Conservation (phyloP, 2,797 vertebrate species). For the Toxotes lorentzi region DNA sequence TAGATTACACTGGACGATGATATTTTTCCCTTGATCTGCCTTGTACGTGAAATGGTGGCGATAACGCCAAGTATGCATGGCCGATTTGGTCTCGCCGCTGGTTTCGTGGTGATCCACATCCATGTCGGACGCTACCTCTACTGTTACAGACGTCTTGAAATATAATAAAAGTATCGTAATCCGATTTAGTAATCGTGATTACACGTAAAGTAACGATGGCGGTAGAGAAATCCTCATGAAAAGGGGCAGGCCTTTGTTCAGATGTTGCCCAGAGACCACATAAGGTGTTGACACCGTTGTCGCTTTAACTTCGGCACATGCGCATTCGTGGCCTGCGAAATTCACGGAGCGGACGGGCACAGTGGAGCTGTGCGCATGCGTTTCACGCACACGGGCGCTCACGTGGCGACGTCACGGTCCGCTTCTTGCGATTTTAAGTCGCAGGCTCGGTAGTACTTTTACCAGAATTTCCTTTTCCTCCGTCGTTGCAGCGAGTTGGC, state of each 20-base stretch:
- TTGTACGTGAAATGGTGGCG: conserved; percentile 86
- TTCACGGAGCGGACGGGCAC: fast-evolving
- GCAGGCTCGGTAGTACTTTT: background rate
- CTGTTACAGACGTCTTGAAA: conserved; percentile 34
- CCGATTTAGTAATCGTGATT: conserved; percentile 83
- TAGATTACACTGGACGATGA: conserved; percentile 86
- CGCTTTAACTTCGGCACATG: background rate
- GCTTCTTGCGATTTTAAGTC: background rate
- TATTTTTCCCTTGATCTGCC: conserved; percentile 85
- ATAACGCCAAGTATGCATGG: conserved; percentile 82
- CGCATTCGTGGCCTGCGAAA: fast-evolving
- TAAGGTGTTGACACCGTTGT: background rate
- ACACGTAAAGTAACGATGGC: conserved; percentile 85
- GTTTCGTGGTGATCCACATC: conserved; percentile 67
- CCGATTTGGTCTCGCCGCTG: conserved; percentile 75
- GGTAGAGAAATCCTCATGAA: conserved; percentile 73
- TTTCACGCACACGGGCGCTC: fast-evolving
- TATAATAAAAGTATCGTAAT: conserved; percentile 78
- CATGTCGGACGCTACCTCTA: conserved; percentile 53
- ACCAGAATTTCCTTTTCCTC: conserved; percentile 28
- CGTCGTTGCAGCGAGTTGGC: conserved; percentile 26
- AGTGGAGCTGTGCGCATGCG: conserved; percentile 47
- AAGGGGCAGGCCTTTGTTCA: conserved; percentile 81
- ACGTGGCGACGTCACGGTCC: fast-evolving
- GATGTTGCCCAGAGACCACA: conserved; percentile 36